Evolutionary conservation across 2,113 vertebrate species (phyloP).

Genomic region (Phrynosoma platyrhinos): DNA sequence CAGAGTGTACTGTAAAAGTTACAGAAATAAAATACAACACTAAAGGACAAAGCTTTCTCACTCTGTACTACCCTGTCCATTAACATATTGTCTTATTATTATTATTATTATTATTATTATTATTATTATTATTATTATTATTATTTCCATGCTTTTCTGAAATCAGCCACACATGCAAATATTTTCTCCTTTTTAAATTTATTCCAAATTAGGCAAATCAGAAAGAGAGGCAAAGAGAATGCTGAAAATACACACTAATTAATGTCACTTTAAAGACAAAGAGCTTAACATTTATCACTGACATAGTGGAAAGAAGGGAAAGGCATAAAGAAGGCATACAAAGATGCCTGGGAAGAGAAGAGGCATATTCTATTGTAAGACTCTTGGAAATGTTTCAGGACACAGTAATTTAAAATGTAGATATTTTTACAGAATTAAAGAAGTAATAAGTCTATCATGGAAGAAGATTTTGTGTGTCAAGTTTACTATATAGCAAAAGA

Average conservation of each 20-base stretch:
- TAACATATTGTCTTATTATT: too few species aligned
- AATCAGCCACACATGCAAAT: too few species aligned
- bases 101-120: too few species aligned
- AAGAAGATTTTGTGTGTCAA: neutral
- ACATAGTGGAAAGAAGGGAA: neutral
- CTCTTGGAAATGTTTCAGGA: neutral
- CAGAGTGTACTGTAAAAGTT: too few species aligned
- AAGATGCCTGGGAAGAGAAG: neutral
- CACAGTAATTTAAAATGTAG: neutral
- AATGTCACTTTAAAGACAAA: neutral
- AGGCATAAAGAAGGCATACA: neutral
- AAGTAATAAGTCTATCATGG: neutral
- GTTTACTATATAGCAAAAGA: neutral
- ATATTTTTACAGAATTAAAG: neutral
- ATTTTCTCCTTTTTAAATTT: too few species aligned
- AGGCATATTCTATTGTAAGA: neutral
- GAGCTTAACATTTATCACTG: neutral
- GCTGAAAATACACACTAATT: neutral
- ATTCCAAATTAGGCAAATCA: too few species aligned
- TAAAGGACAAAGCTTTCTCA: too few species aligned
- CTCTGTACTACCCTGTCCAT: too few species aligned
- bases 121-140: too few species aligned
- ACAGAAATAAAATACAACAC: too few species aligned
- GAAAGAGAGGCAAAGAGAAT: too few species aligned
- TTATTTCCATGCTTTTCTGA: too few species aligned